A percentile compares a stretch with the other conserved stretches of the same genome.
Conservation (phyloP, 2,888 invertebrate species). For the Bombylius major region DNA sequence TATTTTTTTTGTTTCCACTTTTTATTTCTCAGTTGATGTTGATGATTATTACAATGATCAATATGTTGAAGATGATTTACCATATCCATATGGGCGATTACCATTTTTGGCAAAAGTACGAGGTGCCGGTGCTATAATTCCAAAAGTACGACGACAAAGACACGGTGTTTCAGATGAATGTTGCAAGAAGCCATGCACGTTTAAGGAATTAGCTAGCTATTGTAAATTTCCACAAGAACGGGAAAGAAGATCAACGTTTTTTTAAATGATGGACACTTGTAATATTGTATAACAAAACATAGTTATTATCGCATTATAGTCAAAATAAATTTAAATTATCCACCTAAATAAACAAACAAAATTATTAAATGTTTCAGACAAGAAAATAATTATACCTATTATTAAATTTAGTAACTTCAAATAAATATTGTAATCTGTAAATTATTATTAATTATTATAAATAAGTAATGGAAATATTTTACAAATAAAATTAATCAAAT, state of each 20-base stretch:
- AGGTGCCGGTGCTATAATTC: background rate
- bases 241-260: background rate
- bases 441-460: too few species aligned
- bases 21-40: background rate
- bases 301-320: too few species aligned
- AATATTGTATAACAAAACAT: too few species aligned
- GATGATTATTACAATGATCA: constrained; percentile 5
- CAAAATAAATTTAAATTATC: too few species aligned
- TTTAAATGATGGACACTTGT: background rate
- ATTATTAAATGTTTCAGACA: too few species aligned
- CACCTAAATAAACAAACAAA: too few species aligned
- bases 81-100: constrained; percentile 1
- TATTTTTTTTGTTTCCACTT: background rate
- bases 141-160: constrained; percentile 4
- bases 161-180: constrained; percentile 8
- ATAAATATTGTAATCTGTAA: too few species aligned
- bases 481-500: too few species aligned
- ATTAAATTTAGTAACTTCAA: too few species aligned
- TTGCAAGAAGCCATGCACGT: constrained; percentile 7
- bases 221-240: constrained; percentile 1
- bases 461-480: too few species aligned
- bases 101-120: constrained; percentile 3
- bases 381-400: too few species aligned
- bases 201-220: constrained; percentile 1
- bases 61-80: constrained; percentile 1